phyloP scores from a whole-genome alignment of 2,797 vertebrate species.

The Phataginus tricuspis region DNA sequence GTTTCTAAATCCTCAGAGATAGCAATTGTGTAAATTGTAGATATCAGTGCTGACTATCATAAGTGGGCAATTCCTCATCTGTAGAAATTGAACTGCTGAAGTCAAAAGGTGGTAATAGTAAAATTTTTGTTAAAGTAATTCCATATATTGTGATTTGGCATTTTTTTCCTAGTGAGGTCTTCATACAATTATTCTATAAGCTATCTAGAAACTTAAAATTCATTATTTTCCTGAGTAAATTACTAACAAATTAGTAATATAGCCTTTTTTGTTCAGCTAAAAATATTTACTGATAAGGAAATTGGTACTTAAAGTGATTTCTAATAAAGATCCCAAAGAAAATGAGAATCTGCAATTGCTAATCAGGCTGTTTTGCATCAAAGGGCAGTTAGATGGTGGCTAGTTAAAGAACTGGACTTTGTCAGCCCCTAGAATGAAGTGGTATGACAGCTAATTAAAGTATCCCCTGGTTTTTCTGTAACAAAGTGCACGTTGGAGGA shows the following conservation, averaged over 20 bases:
- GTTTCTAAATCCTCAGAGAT: background rate
- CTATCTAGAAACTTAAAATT: background rate
- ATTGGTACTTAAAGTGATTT: background rate
- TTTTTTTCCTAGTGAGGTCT: background rate
- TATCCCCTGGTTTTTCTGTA: background rate
- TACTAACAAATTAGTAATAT: background rate
- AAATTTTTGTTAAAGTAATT: background rate
- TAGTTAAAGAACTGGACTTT: background rate
- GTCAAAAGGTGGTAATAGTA: background rate
- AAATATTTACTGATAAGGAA: background rate
- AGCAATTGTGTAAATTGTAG: background rate
- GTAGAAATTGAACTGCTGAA: background rate
- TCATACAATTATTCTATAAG: background rate
- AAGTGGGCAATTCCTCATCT: background rate
- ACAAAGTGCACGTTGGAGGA: background rate
- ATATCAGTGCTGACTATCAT: background rate
- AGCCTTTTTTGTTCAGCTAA: background rate
- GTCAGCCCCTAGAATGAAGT: background rate
- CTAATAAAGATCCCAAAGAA: background rate
- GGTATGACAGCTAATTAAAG: background rate
- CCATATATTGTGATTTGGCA: background rate
- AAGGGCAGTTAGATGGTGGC: background rate
- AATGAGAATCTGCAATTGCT: background rate
- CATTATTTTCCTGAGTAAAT: background rate
- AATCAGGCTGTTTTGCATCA: background rate